These are phyloP conservation scores for Micrastur ruficollis DNA, from an alignment of 2,797 vertebrate species.

Conservation along the genomic window DNA sequence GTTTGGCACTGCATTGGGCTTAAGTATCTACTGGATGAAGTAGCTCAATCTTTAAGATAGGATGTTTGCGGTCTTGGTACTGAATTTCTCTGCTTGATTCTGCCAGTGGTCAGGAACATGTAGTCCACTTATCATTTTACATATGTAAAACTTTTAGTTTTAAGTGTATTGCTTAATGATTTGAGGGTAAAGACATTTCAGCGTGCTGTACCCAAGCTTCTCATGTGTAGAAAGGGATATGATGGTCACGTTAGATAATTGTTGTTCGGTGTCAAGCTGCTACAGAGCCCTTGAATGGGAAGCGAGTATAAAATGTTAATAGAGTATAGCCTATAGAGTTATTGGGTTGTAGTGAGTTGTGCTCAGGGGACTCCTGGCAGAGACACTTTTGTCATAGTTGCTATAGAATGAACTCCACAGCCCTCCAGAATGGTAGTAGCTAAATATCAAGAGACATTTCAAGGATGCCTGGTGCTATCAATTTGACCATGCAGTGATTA, in stretches of 20 bases:
- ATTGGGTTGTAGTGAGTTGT: neutral
- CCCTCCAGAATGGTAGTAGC: neutral
- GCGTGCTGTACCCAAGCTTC: neutral
- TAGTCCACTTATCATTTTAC: neutral
- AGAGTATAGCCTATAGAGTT: neutral
- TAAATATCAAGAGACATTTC: neutral
- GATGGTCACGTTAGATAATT: neutral
- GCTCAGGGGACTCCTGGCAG: neutral
- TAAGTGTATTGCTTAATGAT: neutral
- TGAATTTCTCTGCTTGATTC: neutral
- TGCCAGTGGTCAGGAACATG: accelerated
- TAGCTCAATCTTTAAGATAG: neutral
- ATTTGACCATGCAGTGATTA: neutral
- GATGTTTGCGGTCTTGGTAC: neutral
- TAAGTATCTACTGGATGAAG: neutral
- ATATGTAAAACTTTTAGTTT: neutral
- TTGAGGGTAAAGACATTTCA: neutral
- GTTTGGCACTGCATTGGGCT: neutral
- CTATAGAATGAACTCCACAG: neutral
- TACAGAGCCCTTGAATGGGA: neutral
- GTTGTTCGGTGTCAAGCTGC: neutral
- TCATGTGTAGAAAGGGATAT: neutral
- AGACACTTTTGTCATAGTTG: neutral
- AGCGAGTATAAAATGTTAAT: neutral
- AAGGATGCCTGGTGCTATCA: neutral